A percentile compares a stretch with the other conserved stretches of the same genome.
Evolutionary conservation across 2,888 invertebrate genomes (phyloP).

Genomic region (Hirudinaria manillensis): DNA sequence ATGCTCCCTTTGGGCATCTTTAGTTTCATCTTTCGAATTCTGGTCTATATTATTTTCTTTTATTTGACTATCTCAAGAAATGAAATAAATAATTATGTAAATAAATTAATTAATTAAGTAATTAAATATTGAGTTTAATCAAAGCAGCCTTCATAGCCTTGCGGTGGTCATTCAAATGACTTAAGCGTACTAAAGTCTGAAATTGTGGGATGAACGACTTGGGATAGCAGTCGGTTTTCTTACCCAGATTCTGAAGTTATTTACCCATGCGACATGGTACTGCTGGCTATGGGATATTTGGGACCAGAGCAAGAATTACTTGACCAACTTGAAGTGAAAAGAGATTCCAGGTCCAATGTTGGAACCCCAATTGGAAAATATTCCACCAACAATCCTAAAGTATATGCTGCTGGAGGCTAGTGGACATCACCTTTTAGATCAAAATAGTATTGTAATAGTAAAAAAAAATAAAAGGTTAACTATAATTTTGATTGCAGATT

Average conservation of each 20-base stretch:
- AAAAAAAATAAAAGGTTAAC: neutral
- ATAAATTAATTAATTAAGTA: too few relatives aligned
- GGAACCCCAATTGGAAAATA: constrained; percentile 71
- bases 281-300: constrained; percentile 96
- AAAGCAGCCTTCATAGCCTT: too few relatives aligned
- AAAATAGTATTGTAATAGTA: neutral
- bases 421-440: neutral
- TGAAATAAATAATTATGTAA: too few relatives aligned
- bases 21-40: too few relatives aligned
- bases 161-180: too few relatives aligned
- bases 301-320: constrained; percentile 87
- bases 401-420: constrained; percentile 86
- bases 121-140: too few relatives aligned
- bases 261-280: constrained; percentile 79
- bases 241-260: constrained; percentile 56
- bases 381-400: constrained; percentile 71
- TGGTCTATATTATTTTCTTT: too few relatives aligned
- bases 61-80: too few relatives aligned
- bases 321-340: constrained; percentile 68
- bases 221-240: neutral
- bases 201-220: too few relatives aligned
- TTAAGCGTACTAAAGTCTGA: too few relatives aligned
- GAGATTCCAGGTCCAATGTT: constrained; percentile 87
- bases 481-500: constrained; percentile 63
- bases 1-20: too few relatives aligned